Conservation (phyloP, 2,113 vertebrate species). For the Grantiella picta region DNA sequence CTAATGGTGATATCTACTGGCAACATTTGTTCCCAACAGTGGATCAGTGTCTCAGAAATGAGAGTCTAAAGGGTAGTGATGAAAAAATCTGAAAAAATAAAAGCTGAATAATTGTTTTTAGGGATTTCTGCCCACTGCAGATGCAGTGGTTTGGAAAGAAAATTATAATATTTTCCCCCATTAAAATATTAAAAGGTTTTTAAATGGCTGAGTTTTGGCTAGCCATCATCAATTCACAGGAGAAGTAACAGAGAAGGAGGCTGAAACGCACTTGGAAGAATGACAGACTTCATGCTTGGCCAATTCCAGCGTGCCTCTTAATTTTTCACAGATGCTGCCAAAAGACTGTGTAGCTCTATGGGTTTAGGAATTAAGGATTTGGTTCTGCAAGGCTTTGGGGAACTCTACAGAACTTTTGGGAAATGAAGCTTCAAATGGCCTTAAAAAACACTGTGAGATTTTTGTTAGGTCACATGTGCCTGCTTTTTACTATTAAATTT, state of each 20-base stretch:
- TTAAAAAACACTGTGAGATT: not conserved
- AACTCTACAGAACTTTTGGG: not conserved
- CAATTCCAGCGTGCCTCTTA: not conserved
- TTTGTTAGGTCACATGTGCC: not conserved
- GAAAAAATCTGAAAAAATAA: not conserved
- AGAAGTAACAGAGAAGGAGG: not conserved
- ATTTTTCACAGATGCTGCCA: conserved; percentile 24
- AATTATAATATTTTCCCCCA: conserved; percentile 9
- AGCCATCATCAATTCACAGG: not conserved
- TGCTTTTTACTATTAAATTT: not conserved
- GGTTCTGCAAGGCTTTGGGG: not conserved
- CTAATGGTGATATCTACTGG: not conserved
- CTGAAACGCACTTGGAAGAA: not conserved
- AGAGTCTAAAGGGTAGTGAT: not conserved
- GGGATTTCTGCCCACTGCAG: not conserved
- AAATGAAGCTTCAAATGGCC: not conserved
- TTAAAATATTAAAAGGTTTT: conserved; percentile 11
- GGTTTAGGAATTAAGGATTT: not conserved
- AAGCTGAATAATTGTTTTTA: not conserved
- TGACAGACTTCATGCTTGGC: conserved; percentile 8
- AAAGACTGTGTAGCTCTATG: not conserved
- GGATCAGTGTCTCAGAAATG: not conserved
- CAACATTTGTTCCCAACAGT: not conserved
- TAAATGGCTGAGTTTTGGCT: conserved; percentile 14
- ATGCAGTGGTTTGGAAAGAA: not conserved